These are phyloP conservation scores for Sylvicola cinctus DNA, from an alignment of 2,888 invertebrate species.

Conservation along the genomic window DNA sequence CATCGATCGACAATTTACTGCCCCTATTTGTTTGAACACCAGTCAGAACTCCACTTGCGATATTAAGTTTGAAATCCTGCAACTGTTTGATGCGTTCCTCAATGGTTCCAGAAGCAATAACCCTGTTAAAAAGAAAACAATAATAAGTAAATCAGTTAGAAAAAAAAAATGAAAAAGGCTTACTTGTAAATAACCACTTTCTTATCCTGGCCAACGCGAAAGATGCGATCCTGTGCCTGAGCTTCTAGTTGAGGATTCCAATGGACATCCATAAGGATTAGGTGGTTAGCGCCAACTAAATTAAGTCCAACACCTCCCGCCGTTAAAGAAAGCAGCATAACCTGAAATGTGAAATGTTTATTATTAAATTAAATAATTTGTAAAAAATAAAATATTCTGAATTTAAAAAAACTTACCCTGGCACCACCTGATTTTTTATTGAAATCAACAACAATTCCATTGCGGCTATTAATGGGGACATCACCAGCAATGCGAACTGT, in stretches of 20 bases:
- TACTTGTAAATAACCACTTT: constrained; percentile 67
- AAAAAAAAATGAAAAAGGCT: constrained; percentile 10
- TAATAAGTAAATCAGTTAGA: not conserved
- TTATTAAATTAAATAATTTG: constrained; percentile 11
- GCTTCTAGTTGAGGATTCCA: constrained; percentile 95
- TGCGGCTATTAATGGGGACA: constrained; percentile 50
- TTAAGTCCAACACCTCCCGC: constrained; percentile 94
- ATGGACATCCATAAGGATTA: constrained; percentile 77
- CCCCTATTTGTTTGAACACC: constrained; percentile 38
- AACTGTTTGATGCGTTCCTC: constrained; percentile 67
- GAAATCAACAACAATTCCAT: constrained; percentile 45
- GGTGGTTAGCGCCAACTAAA: constrained; percentile 77
- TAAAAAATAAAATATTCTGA: not conserved
- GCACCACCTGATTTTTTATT: constrained; percentile 38
- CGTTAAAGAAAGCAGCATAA: constrained; percentile 68
- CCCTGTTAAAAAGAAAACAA: constrained; percentile 28
- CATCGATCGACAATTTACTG: constrained; percentile 57
- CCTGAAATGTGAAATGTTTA: constrained; percentile 18
- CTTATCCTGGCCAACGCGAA: constrained; percentile 73
- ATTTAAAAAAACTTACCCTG: constrained; percentile 26
- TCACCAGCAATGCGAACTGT: constrained; percentile 53
- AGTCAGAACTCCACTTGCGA: constrained; percentile 61
- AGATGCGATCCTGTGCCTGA: constrained; percentile 87
- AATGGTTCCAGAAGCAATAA: constrained; percentile 67
- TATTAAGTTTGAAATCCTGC: constrained; percentile 55